Evolutionary conservation across 2,113 vertebrate species (phyloP).

Genomic region (Tonatia bakeri): DNA sequence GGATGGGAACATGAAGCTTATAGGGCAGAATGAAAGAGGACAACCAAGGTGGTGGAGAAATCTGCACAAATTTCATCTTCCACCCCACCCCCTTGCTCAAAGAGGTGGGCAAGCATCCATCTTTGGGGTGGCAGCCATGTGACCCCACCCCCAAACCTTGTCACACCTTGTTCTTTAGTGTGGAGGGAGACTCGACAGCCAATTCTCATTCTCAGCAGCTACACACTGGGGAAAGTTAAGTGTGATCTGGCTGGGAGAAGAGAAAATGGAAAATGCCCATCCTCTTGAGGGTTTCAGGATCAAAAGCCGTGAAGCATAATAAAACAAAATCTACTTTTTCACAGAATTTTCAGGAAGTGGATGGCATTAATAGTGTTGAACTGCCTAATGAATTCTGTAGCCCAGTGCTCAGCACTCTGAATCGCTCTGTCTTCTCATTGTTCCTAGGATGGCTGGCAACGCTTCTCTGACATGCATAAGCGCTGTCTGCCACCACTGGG

Average conservation of each 20-base stretch:
- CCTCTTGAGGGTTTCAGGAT: not conserved
- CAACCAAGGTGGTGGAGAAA: fast-evolving
- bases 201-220: not conserved
- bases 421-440: slow-evolving; percentile 54
- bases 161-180: not conserved
- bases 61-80: not conserved
- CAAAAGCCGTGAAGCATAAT: not conserved
- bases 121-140: fast-evolving
- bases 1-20: too few species aligned
- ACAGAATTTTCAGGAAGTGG: not conserved
- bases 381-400: not conserved
- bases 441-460: slow-evolving; percentile 56
- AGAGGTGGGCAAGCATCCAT: not conserved
- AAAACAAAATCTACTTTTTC: slow-evolving; percentile 26
- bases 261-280: not conserved
- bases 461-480: slow-evolving; percentile 49
- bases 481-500: slow-evolving; percentile 60
- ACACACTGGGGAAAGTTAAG: not conserved
- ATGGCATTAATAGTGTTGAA: slow-evolving; percentile 46
- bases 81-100: fast-evolving
- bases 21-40: not conserved
- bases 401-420: not conserved
- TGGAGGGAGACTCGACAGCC: not conserved
- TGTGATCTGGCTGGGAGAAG: not conserved
- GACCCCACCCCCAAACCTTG: not conserved